These are phyloP conservation scores for Phoenicopterus ruber DNA, from an alignment of 2,113 vertebrate genomes.

Conservation along the genomic window DNA sequence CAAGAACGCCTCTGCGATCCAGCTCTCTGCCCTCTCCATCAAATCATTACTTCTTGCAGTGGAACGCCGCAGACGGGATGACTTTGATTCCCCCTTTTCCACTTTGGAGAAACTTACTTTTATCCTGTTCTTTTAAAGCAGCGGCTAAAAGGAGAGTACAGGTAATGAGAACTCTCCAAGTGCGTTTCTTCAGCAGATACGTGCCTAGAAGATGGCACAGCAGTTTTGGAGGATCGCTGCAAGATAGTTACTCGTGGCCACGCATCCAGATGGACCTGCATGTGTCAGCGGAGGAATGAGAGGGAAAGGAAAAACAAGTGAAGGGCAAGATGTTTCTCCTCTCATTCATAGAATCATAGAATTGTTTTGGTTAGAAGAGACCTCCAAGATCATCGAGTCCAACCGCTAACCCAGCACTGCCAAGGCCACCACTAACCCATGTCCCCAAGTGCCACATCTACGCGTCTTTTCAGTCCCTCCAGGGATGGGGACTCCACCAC, in stretches of 20 bases:
- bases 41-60: neutral
- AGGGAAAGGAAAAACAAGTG: neutral
- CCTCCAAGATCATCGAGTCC: too few species aligned
- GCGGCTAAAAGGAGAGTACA: neutral
- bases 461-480: too few species aligned
- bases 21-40: neutral
- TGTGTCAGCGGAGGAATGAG: accelerated
- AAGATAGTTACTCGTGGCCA: neutral
- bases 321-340: neutral
- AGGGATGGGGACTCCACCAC: too few species aligned
- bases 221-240: neutral
- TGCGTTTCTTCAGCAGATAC: neutral
- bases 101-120: neutral
- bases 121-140: neutral
- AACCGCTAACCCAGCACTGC: too few species aligned
- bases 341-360: too few species aligned
- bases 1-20: accelerated
- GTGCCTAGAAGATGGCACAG: neutral
- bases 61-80: accelerated
- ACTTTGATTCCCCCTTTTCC: neutral
- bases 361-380: too few species aligned
- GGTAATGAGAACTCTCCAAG: neutral
- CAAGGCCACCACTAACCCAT: too few species aligned
- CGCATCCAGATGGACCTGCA: neutral
- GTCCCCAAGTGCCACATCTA: too few species aligned